phyloP scores from a whole-genome alignment of 2,888 invertebrate genomes.

The Platycheirus rosarum region DNA sequence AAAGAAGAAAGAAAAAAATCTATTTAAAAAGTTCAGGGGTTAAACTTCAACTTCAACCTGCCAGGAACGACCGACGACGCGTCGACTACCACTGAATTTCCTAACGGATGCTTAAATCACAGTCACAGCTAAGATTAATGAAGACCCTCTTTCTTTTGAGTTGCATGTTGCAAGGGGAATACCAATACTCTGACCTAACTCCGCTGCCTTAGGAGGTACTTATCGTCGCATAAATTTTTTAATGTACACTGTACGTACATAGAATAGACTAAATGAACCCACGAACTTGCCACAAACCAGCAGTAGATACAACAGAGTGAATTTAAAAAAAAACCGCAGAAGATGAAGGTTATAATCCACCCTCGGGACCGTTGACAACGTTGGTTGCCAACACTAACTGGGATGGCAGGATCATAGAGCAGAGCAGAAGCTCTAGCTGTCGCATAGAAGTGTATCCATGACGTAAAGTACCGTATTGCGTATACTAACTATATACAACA shows the following conservation, averaged over 20 bases:
- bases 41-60: constrained; percentile 62
- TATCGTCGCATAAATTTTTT: constrained; percentile 44
- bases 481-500: too few species aligned
- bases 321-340: constrained; percentile 38
- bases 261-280: constrained; percentile 23
- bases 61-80: background rate
- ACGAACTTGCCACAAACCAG: background rate
- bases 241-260: constrained; percentile 38
- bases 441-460: constrained; percentile 30
- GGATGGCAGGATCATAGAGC: constrained; percentile 47
- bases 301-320: constrained; percentile 24
- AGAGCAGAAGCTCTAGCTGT: constrained; percentile 19
- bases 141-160: constrained; percentile 44
- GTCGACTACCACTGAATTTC: constrained; percentile 29
- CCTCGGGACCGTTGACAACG: constrained; percentile 57
- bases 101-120: constrained; percentile 72
- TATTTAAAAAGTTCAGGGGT: constrained; percentile 62
- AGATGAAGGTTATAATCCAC: constrained; percentile 55
- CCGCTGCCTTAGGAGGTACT: constrained; percentile 8
- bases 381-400: background rate
- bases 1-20: background rate
- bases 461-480: constrained; percentile 46
- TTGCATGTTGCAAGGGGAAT: constrained; percentile 33
- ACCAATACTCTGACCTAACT: too few species aligned
- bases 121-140: constrained; percentile 73